Base-by-base conservation (phyloP, 1,140 invertebrate genomes). In the Oppia nitens region DNA sequence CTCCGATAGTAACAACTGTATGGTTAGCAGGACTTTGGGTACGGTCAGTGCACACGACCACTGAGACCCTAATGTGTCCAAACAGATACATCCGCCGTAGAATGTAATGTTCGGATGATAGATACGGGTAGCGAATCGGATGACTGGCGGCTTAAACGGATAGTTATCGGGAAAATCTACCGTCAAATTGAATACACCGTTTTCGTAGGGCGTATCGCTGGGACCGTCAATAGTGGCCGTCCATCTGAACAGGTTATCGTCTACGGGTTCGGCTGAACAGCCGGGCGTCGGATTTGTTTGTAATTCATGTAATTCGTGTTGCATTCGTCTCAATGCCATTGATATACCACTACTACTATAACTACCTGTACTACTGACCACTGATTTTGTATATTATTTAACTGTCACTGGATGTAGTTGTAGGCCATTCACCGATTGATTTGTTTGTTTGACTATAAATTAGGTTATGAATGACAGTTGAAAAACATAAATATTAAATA, bases 31-130 rank as follows among this genome's bases (percentile, higher is more conserved):
- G 60, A 95, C 89, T 77, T 94, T 93, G 49, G 87, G 90, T 73
- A 94, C 93, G 62, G 63, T 63, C 47, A 64, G 53, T 24, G 64
- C 64, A n/a, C 63, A 59, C 23, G 64, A 64, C 64, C 64, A 64
- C 40, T 64, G 57, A 21, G 54, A 56, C 12, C 59, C 50, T 27
- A 65, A 52, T 47, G 60, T 65, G 57, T 65, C 64, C 57, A 62
- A 50, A 40, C 63, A 63, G n/a, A n/a, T n/a, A 24, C 63, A 63
- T 40, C 61, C 61, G 17, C 95, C 95, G 68, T 97, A 97, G 68
- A 98, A 94, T 77, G 98, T 94, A 68, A 99, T 86, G 72, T 99
- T 98, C 20, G 95, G 95, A 77, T 98, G 95, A 72, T 98, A 98
- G 66, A 98, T 98, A 79, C 96, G 96, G 47, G 95, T 98, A 75